phyloP scores from a whole-genome alignment of 1,140 invertebrate genomes.

The Chymomyza costata region DNA sequence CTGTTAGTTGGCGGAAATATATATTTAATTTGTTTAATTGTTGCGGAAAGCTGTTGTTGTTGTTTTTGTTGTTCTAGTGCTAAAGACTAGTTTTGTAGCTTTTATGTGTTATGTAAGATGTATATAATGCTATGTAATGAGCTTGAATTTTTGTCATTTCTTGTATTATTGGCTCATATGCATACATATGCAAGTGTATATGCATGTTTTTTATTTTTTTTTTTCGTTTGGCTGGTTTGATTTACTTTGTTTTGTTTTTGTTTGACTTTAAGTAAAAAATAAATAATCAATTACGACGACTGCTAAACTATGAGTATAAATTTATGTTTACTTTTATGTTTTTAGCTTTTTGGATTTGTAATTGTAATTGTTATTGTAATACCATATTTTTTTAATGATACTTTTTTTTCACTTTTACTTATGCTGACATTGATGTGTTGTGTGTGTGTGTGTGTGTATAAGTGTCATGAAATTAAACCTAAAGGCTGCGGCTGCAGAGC shows the following conservation, averaged over 20 bases:
- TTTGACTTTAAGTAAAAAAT: constrained; percentile 50
- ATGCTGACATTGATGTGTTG: constrained; percentile 48
- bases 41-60: constrained; percentile 2
- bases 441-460: constrained; percentile 26
- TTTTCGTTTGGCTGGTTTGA: constrained; percentile 38
- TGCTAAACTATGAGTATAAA: constrained; percentile 67
- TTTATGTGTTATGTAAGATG: constrained; percentile 51
- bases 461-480: constrained; percentile 54
- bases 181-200: too few species aligned
- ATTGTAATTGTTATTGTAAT: constrained; percentile 17
- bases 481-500: constrained; percentile 39
- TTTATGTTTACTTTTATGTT: constrained; percentile 42
- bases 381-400: constrained; percentile 27
- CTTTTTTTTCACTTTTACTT: constrained; percentile 38
- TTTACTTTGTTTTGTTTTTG: constrained; percentile 35
- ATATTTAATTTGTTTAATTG: constrained; percentile 29
- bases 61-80: too few species aligned
- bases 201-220: too few species aligned
- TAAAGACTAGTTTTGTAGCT: constrained; percentile 15
- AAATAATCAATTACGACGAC: constrained; percentile 56
- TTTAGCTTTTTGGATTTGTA: constrained; percentile 27
- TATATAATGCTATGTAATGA: too few species aligned
- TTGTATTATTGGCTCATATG: constrained; percentile 1
- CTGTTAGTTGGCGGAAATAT: constrained; percentile 44
- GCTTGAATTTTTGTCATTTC: constrained; percentile 5